Base-by-base conservation (phyloP, 1,140 invertebrate genomes). In the Doryteuthis pealeii region DNA sequence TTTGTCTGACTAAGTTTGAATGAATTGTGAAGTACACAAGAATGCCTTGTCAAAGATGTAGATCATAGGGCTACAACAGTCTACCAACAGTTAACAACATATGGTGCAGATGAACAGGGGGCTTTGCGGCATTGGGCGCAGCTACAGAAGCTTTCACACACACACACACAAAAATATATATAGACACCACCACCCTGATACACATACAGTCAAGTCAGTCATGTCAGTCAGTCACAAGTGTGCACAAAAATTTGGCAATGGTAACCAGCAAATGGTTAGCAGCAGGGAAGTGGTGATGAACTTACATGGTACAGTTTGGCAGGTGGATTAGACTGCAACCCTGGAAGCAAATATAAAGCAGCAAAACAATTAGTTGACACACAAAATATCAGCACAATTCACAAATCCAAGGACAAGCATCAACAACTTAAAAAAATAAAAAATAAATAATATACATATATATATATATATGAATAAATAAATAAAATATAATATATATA, bases 251-350 rank as follows among this genome's bases (percentile, higher is more conserved):
- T 40, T 62, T 62, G 54, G 54, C 54, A 62, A 62, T 62, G 54
- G 54, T 28, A 62, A 62, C 54, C 54, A 65, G 69, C 54, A 62
- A 32, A 62, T 75, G 45, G 31, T 35, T 62, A 18, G 54, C n/a
- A 65, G 35, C 32, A 73, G 30, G 54, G 43, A 67, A 74, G 54
- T n/a, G 54, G 54, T 62, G 54, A 15, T 22, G 26, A 62, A 82
- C 79, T 82, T 81, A 81, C 81, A 83, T 83, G 81, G 81, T 71
- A 78, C 78, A 45, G 73, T 81, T 75, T 81, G 81, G 78, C 81
- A 31, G 76, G 74, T 73, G 76, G 78, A 75, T 82, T 80, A 75
- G 78, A 73, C 71, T 77, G 79, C 66, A 75, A 70, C 70, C 81
- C 81, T 80, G 79, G 70, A 80, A 77, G 75, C 74, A 71, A 76